Base-by-base conservation (phyloP, 2,888 invertebrate genomes). In the Limnephilus lunatus region DNA sequence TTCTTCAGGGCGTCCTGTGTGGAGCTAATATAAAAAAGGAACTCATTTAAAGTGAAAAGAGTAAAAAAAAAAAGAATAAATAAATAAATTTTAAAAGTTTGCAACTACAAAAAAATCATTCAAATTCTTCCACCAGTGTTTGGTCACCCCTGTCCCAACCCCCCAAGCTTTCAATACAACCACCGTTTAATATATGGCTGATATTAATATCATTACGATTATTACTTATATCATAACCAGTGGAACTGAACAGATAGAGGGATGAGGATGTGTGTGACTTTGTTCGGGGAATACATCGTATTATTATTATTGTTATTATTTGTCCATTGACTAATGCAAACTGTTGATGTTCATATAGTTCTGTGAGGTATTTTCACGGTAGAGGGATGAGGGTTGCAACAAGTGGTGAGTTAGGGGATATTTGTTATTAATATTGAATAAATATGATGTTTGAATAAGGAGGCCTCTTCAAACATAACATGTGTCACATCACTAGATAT, bases 171-270 rank as follows among this genome's bases (percentile, higher is more conserved):
- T 68, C 25, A 68, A n/a, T 25, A 68, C 11, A n/a, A n/a, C 68
- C 68, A 68, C 25, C 68, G 44, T 86, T 86, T 83, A 83, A 35
- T 83, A 31, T 25, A 31, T 86, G 48, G 31, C n/a, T 12, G 5
- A 11, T 86, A 86, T 86, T 86, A 86, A 48, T 86, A 86, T 68
- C n/a, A 68, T 68, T 68, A n/a, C 9, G 68, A 68, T 68, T 68
- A 68, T 68, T 68, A 68, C 48, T 86, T n/a, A 48, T 48, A 30
- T 86, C 86, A 86, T 86, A 86, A 86, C 86, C 53, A 86, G 35
- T n/a, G 68, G 2, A 86, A 48, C 15, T 48, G 48, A 44, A 86
- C 30, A 68, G 68, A 68, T 9, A 25, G 68, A 86, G 48, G 44
- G 30, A 53, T 3, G 53, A 15, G n/a, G 86, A 83, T 7, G 35